A percentile compares a stretch with the other conserved stretches of the same genome.
Evolutionary conservation across 2,888 invertebrate species (phyloP).

Genomic region (Timandra comae): DNA sequence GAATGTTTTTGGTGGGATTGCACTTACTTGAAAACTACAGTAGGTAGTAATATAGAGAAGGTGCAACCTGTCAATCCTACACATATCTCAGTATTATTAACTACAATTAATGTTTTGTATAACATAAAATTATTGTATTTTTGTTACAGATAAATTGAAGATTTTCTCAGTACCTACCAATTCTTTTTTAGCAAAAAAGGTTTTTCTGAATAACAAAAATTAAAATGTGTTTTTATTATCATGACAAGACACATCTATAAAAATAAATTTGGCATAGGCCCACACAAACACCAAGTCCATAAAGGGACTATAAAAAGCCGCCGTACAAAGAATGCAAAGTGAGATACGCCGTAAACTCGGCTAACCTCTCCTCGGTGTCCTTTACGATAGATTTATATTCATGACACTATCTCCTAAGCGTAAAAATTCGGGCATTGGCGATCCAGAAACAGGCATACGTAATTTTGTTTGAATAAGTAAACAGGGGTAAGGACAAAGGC

Average conservation of each 20-base stretch:
- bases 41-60: too few species aligned
- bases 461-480: conserved; percentile 78
- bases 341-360: conserved; percentile 63
- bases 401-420: conserved; percentile 73
- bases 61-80: too few species aligned
- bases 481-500: conserved; percentile 72
- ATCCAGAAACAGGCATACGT: conserved; percentile 74
- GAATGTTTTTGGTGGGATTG: too few species aligned
- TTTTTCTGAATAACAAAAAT: too few species aligned
- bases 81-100: too few species aligned
- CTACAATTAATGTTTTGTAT: too few species aligned
- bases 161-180: too few species aligned
- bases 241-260: conserved; percentile 14
- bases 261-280: conserved; percentile 29
- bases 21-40: too few species aligned
- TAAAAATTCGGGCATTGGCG: conserved; percentile 75
- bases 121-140: too few species aligned
- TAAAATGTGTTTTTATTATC: conserved; percentile 1
- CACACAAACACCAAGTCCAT: conserved; percentile 71
- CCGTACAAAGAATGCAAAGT: conserved; percentile 74
- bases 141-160: too few species aligned
- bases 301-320: conserved; percentile 69
- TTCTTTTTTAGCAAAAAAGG: too few species aligned
- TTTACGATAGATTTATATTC: conserved; percentile 77
- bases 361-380: conserved; percentile 65